phyloP scores from a whole-genome alignment of 2,113 vertebrate genomes.

The Chrysochloris asiatica region DNA sequence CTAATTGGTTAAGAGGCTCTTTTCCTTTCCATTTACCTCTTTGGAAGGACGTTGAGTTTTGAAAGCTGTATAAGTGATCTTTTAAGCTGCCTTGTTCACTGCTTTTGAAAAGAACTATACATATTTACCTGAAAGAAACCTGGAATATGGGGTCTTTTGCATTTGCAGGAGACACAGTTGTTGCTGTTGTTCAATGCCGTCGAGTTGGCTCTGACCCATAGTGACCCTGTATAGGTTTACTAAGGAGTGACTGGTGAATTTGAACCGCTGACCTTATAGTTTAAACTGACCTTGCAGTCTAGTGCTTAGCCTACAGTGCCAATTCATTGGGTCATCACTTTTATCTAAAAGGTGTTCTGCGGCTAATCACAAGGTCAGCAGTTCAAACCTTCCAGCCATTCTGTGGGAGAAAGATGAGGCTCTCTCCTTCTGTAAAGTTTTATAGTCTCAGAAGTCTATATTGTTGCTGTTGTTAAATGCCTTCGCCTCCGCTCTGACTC shows the following conservation, averaged over 20 bases:
- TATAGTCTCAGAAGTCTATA: neutral
- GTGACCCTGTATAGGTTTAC: too few relatives aligned
- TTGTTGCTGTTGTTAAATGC: too few relatives aligned
- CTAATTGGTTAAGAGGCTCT: constrained; percentile 58
- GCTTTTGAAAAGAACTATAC: constrained; percentile 49
- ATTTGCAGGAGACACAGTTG: constrained; percentile 9
- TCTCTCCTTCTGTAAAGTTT: too few relatives aligned
- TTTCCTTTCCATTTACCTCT: constrained; percentile 22
- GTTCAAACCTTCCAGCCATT: too few relatives aligned
- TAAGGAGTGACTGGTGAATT: too few relatives aligned
- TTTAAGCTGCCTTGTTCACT: constrained; percentile 25
- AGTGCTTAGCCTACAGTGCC: neutral
- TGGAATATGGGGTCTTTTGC: constrained; percentile 30
- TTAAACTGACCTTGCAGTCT: too few relatives aligned
- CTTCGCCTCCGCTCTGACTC: too few relatives aligned
- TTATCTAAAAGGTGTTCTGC: neutral
- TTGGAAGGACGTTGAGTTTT: constrained; percentile 58
- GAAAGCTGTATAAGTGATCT: constrained; percentile 36
- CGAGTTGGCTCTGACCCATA: too few relatives aligned
- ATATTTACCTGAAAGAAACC: constrained; percentile 37
- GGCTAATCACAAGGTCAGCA: too few relatives aligned
- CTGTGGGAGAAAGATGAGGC: too few relatives aligned
- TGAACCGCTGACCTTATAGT: too few relatives aligned
- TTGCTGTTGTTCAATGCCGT: too few relatives aligned
- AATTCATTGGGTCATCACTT: neutral